These are phyloP conservation scores for Blera fallax DNA, from an alignment of 2,888 invertebrate species.

Conservation along the genomic window DNA sequence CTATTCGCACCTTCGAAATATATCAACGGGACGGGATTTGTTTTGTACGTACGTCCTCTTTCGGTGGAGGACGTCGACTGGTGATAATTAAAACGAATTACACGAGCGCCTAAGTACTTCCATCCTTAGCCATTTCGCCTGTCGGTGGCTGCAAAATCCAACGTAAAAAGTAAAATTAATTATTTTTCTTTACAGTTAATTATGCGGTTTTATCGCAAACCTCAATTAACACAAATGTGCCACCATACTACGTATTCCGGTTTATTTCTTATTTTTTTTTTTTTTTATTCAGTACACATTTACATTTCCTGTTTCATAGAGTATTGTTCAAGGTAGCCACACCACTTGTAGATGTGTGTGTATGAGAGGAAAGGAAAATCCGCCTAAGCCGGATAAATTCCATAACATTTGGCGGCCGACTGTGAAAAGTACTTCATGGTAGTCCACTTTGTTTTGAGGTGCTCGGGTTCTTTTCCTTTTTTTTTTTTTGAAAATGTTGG, in stretches of 20 bases:
- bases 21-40: background rate
- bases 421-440: conserved; percentile 48
- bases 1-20: conserved; percentile 53
- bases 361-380: conserved; percentile 32
- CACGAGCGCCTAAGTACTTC: conserved; percentile 48
- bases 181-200: conserved; percentile 68
- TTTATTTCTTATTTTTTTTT: conserved; percentile 6
- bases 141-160: background rate
- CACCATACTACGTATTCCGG: conserved; percentile 35
- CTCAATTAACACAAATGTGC: conserved; percentile 70
- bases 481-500: conserved; percentile 31
- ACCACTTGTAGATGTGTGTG: background rate
- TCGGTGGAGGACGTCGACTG: background rate
- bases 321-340: background rate
- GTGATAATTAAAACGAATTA: conserved; percentile 67
- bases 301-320: conserved; percentile 59
- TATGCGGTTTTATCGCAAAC: conserved; percentile 68
- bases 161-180: conserved; percentile 60
- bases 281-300: conserved; percentile 51
- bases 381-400: conserved; percentile 60
- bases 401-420: conserved; percentile 57
- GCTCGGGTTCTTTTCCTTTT: background rate
- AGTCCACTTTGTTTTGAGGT: conserved; percentile 35
- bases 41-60: background rate
- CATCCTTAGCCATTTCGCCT: conserved; percentile 35